These are phyloP conservation scores for Panurus biarmicus DNA, from an alignment of 2,113 vertebrate species.

Conservation along the genomic window DNA sequence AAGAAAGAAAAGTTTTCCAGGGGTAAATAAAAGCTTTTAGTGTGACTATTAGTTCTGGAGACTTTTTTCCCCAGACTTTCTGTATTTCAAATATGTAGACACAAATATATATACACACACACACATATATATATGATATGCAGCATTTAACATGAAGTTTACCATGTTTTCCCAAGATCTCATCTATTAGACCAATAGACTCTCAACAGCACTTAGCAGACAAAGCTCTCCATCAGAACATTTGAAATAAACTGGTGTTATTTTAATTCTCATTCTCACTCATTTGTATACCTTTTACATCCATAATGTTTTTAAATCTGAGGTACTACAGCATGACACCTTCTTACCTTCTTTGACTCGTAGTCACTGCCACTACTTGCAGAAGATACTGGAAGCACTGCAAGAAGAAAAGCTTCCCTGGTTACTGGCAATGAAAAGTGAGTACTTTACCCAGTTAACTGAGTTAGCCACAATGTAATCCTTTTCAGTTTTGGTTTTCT, in stretches of 20 bases:
- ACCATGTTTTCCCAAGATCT: background rate
- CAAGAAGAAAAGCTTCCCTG: background rate
- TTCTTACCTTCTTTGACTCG: slow-evolving; percentile 50
- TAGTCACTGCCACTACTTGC: slow-evolving; percentile 36
- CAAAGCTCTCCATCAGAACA: background rate
- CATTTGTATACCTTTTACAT: fast-evolving
- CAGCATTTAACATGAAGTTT: background rate
- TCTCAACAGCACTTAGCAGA: background rate
- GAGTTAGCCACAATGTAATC: background rate
- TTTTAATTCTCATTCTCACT: no score
- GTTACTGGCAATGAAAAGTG: background rate
- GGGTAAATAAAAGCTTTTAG: background rate
- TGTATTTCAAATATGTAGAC: background rate
- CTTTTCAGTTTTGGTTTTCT: background rate
- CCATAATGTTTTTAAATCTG: background rate
- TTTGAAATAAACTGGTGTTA: no score
- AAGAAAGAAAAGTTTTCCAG: background rate
- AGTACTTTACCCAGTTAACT: background rate
- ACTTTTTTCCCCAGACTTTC: background rate
- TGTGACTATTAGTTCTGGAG: background rate
- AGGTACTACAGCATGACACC: background rate
- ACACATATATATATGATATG: fast-evolving
- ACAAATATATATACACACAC: fast-evolving
- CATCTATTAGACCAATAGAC: background rate
- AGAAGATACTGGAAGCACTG: slow-evolving; percentile 65